Conservation (phyloP, 2,797 vertebrate genomes). For the Knipowitschia caucasica region DNA sequence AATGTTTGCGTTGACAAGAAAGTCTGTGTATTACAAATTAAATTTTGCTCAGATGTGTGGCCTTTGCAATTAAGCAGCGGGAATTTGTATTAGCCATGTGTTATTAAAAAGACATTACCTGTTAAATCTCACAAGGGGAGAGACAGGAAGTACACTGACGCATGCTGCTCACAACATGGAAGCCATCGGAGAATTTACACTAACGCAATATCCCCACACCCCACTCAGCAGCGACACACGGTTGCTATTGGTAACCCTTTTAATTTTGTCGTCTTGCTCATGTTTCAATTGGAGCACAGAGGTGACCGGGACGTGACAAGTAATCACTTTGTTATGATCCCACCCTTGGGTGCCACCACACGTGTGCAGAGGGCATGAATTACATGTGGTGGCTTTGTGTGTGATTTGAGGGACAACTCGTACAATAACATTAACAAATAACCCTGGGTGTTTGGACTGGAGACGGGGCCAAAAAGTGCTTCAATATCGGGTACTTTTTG, state of each 20-base stretch:
- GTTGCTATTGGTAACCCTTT: slow-evolving; percentile 63
- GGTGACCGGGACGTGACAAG: slow-evolving; percentile 42
- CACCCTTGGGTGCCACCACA: slow-evolving; percentile 43
- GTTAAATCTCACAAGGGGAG: slow-evolving; percentile 24
- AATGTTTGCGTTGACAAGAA: neutral
- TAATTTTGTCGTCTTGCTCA: slow-evolving; percentile 44
- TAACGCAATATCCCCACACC: slow-evolving; percentile 11
- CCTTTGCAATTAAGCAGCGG: neutral
- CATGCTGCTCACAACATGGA: slow-evolving; percentile 15
- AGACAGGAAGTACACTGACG: slow-evolving; percentile 47
- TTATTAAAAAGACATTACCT: slow-evolving; percentile 25
- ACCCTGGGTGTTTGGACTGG: too few relatives aligned
- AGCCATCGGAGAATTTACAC: slow-evolving; percentile 21
- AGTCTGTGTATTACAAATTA: neutral
- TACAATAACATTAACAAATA: neutral
- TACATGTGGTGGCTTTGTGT: slow-evolving; percentile 4
- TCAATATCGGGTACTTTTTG: too few relatives aligned
- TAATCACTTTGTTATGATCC: slow-evolving; percentile 55
- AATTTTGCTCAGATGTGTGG: slow-evolving; percentile 2
- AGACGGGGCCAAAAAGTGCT: too few relatives aligned
- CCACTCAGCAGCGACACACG: slow-evolving; percentile 17
- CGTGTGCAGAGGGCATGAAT: slow-evolving; percentile 27
- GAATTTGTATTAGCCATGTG: slow-evolving; percentile 2
- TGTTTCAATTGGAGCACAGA: slow-evolving; percentile 32
- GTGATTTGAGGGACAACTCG: too few relatives aligned